Evolutionary conservation across 1,140 invertebrate genomes (phyloP).

Genomic region (Drosophila elegans): DNA sequence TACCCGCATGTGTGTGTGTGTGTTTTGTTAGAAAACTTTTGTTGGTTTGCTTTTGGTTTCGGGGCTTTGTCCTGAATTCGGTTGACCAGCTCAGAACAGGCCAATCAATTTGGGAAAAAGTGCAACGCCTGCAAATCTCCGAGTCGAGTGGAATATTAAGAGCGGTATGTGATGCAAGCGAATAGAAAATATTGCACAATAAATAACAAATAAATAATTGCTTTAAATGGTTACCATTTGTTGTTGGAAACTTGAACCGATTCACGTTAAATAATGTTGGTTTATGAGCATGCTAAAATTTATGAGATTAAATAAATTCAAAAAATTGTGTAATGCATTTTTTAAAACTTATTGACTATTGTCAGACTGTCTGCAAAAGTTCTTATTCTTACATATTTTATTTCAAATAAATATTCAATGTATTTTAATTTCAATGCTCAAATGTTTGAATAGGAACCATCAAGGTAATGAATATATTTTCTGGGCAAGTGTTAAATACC

Average conservation of each 20-base stretch:
- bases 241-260: too few species aligned
- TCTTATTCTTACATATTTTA: neutral
- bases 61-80: constrained; percentile 12
- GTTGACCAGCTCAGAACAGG: constrained; percentile 26
- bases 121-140: constrained; percentile 3
- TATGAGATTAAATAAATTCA: too few species aligned
- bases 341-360: too few species aligned
- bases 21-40: constrained; percentile 27
- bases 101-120: constrained; percentile 36
- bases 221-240: neutral
- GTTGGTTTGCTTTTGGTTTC: constrained; percentile 26
- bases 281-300: too few species aligned
- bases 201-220: constrained; percentile 1
- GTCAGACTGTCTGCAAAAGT: too few species aligned
- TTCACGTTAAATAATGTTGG: neutral
- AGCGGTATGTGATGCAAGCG: neutral
- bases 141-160: constrained; percentile 10
- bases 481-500: neutral
- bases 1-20: constrained; percentile 2
- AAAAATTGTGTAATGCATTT: too few species aligned
- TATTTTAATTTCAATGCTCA: too few species aligned
- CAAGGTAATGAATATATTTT: neutral
- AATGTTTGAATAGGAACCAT: too few species aligned
- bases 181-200: neutral
- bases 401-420: neutral